Evolutionary conservation across 1,140 invertebrate genomes (phyloP).

Genomic region (Drosophila subpulchrella): DNA sequence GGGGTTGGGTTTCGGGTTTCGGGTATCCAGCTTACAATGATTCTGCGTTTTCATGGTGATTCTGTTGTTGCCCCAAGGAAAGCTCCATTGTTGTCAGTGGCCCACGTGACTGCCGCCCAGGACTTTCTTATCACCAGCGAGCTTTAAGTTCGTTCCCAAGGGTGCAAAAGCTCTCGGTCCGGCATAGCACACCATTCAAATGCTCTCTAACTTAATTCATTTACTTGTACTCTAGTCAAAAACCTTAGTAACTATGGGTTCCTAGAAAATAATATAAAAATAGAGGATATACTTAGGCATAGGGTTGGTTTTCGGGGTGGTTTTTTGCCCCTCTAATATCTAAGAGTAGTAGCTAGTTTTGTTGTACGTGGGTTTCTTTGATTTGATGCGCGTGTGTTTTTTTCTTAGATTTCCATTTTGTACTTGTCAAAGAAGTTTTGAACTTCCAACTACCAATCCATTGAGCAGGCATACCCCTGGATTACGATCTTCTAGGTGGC

Average conservation of each 20-base stretch:
- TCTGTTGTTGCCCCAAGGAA: slow-evolving; percentile 37
- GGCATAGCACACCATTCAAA: neutral
- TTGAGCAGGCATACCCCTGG: neutral
- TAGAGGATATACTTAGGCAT: slow-evolving; percentile 21
- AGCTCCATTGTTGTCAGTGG: slow-evolving; percentile 57
- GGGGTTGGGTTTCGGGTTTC: neutral
- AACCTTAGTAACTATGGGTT: slow-evolving; percentile 10
- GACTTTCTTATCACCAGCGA: slow-evolving; percentile 72
- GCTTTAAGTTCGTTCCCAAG: slow-evolving; percentile 23
- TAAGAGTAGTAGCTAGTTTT: slow-evolving; percentile 50
- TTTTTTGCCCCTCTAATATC: slow-evolving; percentile 40
- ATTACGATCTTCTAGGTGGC: slow-evolving; percentile 8
- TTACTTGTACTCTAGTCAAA: slow-evolving; percentile 27
- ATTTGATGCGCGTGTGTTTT: slow-evolving; percentile 66
- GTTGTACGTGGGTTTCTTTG: slow-evolving; percentile 68
- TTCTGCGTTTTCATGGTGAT: slow-evolving; percentile 79
- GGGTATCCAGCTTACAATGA: slow-evolving; percentile 63
- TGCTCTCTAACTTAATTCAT: slow-evolving; percentile 29
- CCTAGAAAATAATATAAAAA: slow-evolving; percentile 3
- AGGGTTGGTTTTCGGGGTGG: slow-evolving; percentile 2
- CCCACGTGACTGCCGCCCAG: slow-evolving; percentile 59
- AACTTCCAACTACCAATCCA: slow-evolving; percentile 52
- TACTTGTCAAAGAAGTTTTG: slow-evolving; percentile 66
- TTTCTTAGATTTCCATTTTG: slow-evolving; percentile 38
- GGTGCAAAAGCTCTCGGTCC: neutral